Evolutionary conservation across 2,888 invertebrate genomes (phyloP).

Genomic region (Patella ulyssiponensis): DNA sequence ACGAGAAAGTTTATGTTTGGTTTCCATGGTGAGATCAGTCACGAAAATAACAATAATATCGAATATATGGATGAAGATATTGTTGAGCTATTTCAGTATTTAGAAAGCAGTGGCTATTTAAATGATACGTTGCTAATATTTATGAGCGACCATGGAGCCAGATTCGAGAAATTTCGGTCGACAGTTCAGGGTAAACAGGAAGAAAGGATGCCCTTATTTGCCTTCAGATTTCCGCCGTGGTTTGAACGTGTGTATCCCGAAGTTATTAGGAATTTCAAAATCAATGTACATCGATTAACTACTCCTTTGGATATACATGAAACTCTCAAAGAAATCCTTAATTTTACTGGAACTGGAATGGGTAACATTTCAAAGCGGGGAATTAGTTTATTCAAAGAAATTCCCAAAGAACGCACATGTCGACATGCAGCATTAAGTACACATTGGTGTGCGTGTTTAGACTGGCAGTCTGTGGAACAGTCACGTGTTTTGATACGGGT

Average conservation of each 20-base stretch:
- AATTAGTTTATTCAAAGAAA: slow-evolving; percentile 62
- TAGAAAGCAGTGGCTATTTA: slow-evolving; percentile 77
- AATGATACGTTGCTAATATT: slow-evolving; percentile 87
- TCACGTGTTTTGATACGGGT: slow-evolving; percentile 77
- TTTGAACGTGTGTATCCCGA: slow-evolving; percentile 78
- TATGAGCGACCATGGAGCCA: slow-evolving; percentile 90
- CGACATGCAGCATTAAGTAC: slow-evolving; percentile 90
- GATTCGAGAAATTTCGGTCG: slow-evolving; percentile 85
- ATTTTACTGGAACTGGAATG: slow-evolving; percentile 68
- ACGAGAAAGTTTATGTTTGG: slow-evolving; percentile 82
- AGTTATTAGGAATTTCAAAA: slow-evolving; percentile 76
- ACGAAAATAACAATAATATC: slow-evolving; percentile 85
- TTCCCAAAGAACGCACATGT: slow-evolving; percentile 83
- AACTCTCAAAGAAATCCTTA: slow-evolving; percentile 81
- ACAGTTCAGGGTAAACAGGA: slow-evolving; percentile 94
- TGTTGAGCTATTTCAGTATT: slow-evolving; percentile 74
- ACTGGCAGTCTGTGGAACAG: slow-evolving; percentile 80
- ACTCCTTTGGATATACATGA: slow-evolving; percentile 93
- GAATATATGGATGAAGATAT: slow-evolving; percentile 85
- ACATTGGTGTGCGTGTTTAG: slow-evolving; percentile 94
- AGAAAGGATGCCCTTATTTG: slow-evolving; percentile 89
- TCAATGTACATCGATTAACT: slow-evolving; percentile 81
- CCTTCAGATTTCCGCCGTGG: slow-evolving; percentile 82
- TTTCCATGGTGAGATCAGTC: slow-evolving; percentile 89
- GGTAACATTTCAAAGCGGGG: slow-evolving; percentile 43